Percentiles rank a stretch among this genome's conserved stretches.
Evolutionary conservation across 2,888 invertebrate genomes (phyloP).

Genomic region (Tetanocera ferruginea): DNA sequence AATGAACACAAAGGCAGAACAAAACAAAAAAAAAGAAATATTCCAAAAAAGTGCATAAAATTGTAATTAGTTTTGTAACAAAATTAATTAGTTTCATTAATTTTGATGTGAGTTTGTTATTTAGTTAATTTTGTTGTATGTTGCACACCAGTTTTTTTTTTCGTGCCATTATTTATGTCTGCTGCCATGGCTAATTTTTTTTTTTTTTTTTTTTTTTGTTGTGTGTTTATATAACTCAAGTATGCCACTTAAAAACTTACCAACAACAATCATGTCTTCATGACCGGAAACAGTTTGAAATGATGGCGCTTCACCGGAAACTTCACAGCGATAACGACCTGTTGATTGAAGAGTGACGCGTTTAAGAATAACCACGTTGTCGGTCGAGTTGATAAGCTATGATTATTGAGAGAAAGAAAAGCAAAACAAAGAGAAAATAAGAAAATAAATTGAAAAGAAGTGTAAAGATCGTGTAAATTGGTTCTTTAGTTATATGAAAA

Average conservation of each 20-base stretch:
- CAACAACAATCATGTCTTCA: conserved; percentile 81
- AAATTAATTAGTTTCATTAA: conserved; percentile 35
- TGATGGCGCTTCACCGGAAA: conserved; percentile 82
- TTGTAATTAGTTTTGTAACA: conserved; percentile 26
- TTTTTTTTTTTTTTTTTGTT: conserved; percentile 11
- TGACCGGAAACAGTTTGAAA: conserved; percentile 83
- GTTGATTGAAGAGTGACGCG: conserved; percentile 79
- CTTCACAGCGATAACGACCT: conserved; percentile 83
- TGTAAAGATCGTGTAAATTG: background rate
- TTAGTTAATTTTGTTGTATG: background rate
- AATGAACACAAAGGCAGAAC: background rate
- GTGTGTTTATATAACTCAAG: background rate
- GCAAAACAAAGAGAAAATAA: background rate
- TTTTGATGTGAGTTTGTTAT: conserved; percentile 18
- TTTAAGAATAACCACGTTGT: conserved; percentile 76
- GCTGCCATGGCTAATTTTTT: conserved; percentile 9
- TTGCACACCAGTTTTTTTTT: background rate
- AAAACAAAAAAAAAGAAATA: conserved; percentile 8
- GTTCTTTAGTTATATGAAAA: background rate
- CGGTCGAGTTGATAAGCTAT: conserved; percentile 77
- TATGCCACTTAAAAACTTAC: conserved; percentile 71
- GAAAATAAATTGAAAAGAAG: background rate
- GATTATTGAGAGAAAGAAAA: no score
- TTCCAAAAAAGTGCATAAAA: conserved; percentile 22
- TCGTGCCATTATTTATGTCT: background rate